Evolutionary conservation across 2,797 vertebrate species (phyloP).

Genomic region (Pelochelys cantorii): DNA sequence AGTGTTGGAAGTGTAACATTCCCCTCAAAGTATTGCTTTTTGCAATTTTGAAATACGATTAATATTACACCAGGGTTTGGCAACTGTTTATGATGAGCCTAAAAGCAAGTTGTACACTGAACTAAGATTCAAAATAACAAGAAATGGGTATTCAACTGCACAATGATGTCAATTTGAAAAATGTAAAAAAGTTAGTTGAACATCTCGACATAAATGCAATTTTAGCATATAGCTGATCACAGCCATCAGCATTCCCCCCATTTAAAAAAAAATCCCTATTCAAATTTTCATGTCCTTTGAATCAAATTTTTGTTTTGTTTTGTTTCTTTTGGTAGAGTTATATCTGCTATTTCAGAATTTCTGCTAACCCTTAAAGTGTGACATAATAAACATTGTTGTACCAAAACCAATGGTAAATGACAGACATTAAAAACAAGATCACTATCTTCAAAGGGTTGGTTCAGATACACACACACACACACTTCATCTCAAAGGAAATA

Average conservation of each 20-base stretch:
- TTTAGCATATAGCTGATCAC: neutral
- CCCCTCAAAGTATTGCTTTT: constrained; percentile 16
- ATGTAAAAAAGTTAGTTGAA: neutral
- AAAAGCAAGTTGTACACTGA: neutral
- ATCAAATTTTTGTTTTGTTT: neutral
- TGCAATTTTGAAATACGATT: neutral
- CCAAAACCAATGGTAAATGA: neutral
- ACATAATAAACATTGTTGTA: neutral
- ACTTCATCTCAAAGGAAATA: neutral
- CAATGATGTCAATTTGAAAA: no score
- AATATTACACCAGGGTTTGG: constrained; percentile 30
- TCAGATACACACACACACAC: no score
- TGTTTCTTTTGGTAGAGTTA: constrained; percentile 21
- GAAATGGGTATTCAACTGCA: neutral
- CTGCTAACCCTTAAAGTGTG: constrained; percentile 12
- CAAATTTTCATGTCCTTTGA: neutral
- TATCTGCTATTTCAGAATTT: neutral
- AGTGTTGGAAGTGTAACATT: neutral
- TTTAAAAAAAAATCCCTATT: neutral
- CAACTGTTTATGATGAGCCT: constrained; percentile 27
- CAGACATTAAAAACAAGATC: neutral
- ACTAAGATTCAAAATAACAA: constrained; percentile 35
- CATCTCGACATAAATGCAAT: neutral
- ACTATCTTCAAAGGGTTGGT: neutral
- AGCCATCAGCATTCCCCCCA: neutral